These are phyloP conservation scores for Delphinus delphis DNA, from an alignment of 2,113 vertebrate species.

Conservation along the genomic window DNA sequence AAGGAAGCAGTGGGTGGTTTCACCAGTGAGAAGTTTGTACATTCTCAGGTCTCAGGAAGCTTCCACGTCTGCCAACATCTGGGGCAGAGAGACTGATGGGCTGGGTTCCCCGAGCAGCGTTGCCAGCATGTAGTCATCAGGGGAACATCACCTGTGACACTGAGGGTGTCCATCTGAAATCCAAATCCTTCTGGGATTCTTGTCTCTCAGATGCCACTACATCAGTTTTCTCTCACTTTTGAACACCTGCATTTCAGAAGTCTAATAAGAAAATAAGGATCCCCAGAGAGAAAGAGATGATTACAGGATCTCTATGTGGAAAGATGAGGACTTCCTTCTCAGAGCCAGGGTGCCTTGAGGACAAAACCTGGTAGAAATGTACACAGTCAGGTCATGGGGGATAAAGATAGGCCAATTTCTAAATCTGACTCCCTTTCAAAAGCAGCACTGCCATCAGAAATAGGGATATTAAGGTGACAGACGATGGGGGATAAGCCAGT, in stretches of 20 bases:
- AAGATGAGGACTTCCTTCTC: neutral
- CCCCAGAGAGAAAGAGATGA: neutral
- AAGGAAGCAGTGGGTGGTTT: neutral
- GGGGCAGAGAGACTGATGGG: neutral
- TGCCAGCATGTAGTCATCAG: neutral
- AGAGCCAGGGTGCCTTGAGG: neutral
- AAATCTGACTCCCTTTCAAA: neutral
- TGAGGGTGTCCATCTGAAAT: neutral
- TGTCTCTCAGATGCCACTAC: neutral
- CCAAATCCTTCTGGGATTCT: neutral
- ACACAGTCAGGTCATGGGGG: neutral
- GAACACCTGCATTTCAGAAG: neutral
- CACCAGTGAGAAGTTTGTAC: neutral
- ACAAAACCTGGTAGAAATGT: neutral
- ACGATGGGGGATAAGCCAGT: neutral
- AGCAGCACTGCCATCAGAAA: neutral
- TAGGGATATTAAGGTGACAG: neutral
- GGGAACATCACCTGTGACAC: neutral
- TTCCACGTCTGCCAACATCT: neutral
- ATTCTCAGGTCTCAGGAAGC: neutral
- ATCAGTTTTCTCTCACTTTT: neutral
- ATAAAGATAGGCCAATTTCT: neutral
- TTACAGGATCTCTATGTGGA: neutral
- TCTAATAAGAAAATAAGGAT: neutral
- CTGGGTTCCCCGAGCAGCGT: neutral